Evolutionary conservation across 2,113 vertebrate genomes (phyloP).

Genomic region (Charadrius vociferus): DNA sequence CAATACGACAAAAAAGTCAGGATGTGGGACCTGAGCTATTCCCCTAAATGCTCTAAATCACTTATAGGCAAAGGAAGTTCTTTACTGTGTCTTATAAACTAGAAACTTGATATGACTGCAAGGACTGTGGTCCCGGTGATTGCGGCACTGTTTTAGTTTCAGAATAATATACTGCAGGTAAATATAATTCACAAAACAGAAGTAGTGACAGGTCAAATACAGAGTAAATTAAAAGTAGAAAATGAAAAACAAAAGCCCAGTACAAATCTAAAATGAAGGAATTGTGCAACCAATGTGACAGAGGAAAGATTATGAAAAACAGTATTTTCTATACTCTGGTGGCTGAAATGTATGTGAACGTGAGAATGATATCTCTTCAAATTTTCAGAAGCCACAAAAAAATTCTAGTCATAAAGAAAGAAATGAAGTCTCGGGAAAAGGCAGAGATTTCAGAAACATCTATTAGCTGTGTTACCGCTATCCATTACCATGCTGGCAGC

Average conservation of each 20-base stretch:
- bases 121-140: background rate
- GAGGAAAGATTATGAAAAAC: background rate
- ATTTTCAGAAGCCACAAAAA: background rate
- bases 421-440: background rate
- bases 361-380: background rate
- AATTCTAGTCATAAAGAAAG: background rate
- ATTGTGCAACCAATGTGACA: background rate
- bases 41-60: background rate
- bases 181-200: background rate
- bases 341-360: background rate
- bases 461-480: background rate
- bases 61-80: background rate
- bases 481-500: background rate
- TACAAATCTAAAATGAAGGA: background rate
- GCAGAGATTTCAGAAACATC: background rate
- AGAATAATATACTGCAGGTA: background rate
- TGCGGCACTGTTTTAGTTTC: background rate
- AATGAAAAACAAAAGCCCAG: background rate
- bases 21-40: background rate
- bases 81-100: background rate
- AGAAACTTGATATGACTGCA: background rate
- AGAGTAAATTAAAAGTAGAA: background rate
- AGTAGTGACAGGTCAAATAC: background rate
- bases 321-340: background rate
- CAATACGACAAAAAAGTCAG: background rate